Percentiles rank a stretch among this genome's conserved stretches.
These are phyloP conservation scores for Tetraneura akinire DNA, from an alignment of 1,140 invertebrate genomes.

Conservation along the genomic window DNA sequence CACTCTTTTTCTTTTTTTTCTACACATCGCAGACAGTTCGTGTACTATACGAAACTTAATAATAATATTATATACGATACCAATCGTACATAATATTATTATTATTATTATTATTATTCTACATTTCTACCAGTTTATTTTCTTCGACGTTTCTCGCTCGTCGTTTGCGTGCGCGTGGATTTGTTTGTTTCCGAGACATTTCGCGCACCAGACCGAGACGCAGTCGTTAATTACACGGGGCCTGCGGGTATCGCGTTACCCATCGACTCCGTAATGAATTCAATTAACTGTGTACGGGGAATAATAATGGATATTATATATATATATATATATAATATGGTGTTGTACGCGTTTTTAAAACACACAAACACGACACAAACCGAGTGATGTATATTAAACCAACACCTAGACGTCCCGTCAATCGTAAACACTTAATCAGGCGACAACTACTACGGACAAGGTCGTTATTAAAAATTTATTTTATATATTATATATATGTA, in stretches of 20 bases:
- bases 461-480: slow-evolving; percentile 45
- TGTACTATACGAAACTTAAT: too few species aligned
- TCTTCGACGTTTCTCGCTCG: not conserved
- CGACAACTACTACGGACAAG: slow-evolving; percentile 42
- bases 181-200: slow-evolving; percentile 35
- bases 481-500: too few species aligned
- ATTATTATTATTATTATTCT: too few species aligned
- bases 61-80: too few species aligned
- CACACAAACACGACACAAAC: not conserved
- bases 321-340: too few species aligned
- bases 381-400: too few species aligned
- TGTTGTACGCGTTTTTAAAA: not conserved
- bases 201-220: slow-evolving; percentile 42
- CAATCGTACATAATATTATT: too few species aligned
- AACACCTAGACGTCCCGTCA: slow-evolving; percentile 46
- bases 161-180: slow-evolving; percentile 26
- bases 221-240: slow-evolving; percentile 44
- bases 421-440: slow-evolving; percentile 48
- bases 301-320: not conserved
- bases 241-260: slow-evolving; percentile 38
- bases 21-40: too few species aligned
- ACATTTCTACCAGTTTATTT: not conserved
- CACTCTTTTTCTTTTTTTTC: not conserved
- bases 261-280: slow-evolving; percentile 48
- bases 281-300: slow-evolving; percentile 35